Evolutionary conservation across 2,888 invertebrate genomes (phyloP).

Genomic region (Oscheius sp.): DNA sequence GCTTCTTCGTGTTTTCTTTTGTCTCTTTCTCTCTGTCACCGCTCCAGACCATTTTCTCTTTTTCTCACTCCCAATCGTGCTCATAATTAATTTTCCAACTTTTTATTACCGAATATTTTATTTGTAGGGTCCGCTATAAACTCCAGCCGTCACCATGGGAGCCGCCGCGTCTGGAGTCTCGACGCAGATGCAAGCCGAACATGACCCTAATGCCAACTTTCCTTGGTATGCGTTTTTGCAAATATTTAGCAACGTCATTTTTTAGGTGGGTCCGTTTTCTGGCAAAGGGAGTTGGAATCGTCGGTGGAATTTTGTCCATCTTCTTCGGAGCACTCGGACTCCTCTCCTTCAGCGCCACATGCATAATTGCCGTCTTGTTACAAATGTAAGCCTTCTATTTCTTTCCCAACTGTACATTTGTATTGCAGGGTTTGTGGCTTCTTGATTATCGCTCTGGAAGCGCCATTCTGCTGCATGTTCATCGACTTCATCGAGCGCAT

Average conservation of each 20-base stretch:
- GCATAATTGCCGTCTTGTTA: constrained; percentile 69
- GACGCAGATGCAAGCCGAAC: constrained; percentile 71
- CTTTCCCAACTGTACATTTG: not conserved
- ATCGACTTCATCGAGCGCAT: constrained; percentile 91
- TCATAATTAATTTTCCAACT: not conserved
- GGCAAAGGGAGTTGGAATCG: constrained; percentile 71
- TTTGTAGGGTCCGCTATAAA: not conserved
- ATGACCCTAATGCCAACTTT: constrained; percentile 69
- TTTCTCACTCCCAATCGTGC: not conserved
- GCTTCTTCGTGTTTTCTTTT: not conserved
- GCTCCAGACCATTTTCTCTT: not conserved
- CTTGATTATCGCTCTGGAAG: constrained; percentile 88
- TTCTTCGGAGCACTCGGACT: constrained; percentile 71
- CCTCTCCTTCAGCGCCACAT: constrained; percentile 64
- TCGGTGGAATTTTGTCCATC: constrained; percentile 71
- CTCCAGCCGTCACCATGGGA: constrained; percentile 49
- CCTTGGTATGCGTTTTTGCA: constrained; percentile 46
- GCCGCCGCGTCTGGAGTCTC: constrained; percentile 66
- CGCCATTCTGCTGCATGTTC: constrained; percentile 96
- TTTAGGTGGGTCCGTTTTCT: constrained; percentile 69
- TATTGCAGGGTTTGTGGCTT: constrained; percentile 83
- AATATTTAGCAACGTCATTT: constrained; percentile 1
- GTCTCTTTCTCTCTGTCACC: not conserved
- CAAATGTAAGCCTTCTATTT: constrained; percentile 62
- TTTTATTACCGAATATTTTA: not conserved